Evolutionary conservation across 2,113 vertebrate genomes (phyloP), one percentile per base, ranked within the genome.

Genomic region (Ciconia boyciana): DNA sequence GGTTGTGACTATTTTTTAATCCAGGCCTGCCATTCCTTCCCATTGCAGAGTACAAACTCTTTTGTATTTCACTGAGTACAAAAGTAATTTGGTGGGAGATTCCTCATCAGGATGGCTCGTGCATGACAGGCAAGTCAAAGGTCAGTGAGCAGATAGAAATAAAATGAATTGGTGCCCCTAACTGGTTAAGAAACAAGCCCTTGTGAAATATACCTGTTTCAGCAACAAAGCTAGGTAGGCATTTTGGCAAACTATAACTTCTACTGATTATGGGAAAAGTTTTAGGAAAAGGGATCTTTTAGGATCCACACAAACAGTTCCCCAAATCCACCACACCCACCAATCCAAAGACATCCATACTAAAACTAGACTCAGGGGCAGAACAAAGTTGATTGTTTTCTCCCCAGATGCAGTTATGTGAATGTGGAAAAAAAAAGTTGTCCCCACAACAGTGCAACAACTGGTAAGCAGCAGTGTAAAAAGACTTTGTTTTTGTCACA

Each of bases 151-250:
- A 77, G 24, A 36, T 3, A 82, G 13, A 20, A 54, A 68, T 28
- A 41, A 55, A 48, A 0, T 1, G 3, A 31, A n/a, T 7, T 52
- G 1, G 9, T 84, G n/a, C 1, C 16, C 41, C 5, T 24, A 46
- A 5, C 26, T 28, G 13, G 11, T 52, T 41, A 81, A 84, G 18
- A 81, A 68, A 81, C 1, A 49, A 74, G 7, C 0, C 4, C 69
- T 74, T 83, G 11, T 78, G 13, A 92, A 82, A 74, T 61, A 54
- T 7, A n/a, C 7, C 3, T 52, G 20, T 69, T 80, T 48, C 41
- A 77, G 24, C 13, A 55, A n/a, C 17, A 84, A 71, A 52, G 3
- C 16, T 16, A 48, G 17, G 9, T 41, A 72, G 24, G 7, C 19
- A 18, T 49, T 81, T 89, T 39, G 18, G 3, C 28, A 75, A 82